Conservation (phyloP, 2,797 vertebrate species). For the Phoeniculus purpureus region DNA sequence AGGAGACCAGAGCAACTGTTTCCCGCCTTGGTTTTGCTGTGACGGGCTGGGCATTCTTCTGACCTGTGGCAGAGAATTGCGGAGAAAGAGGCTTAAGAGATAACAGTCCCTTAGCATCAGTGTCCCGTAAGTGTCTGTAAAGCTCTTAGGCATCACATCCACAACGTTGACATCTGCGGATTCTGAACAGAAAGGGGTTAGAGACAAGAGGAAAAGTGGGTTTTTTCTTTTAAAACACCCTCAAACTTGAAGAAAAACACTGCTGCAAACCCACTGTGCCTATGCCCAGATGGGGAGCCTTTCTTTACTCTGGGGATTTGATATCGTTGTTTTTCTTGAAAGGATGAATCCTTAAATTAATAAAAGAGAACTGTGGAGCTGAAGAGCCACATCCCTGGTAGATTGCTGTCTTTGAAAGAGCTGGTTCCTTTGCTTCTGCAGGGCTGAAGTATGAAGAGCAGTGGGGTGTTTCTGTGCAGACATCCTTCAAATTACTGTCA, state of each 20-base stretch:
- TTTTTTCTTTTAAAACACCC: neutral
- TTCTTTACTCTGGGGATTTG: neutral
- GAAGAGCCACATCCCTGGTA: neutral
- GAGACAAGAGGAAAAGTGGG: neutral
- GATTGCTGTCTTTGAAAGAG: neutral
- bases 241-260: neutral
- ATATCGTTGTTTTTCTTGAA: neutral
- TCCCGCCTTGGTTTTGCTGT: slow-evolving; percentile 54
- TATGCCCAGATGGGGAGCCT: neutral
- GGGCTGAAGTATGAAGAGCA: neutral
- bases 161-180: no score
- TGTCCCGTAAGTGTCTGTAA: slow-evolving; percentile 44
- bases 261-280: neutral
- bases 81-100: slow-evolving; percentile 73
- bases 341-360: neutral
- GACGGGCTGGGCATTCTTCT: slow-evolving; percentile 70
- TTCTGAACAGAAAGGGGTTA: neutral
- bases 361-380: neutral
- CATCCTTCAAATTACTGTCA: neutral
- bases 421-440: neutral
- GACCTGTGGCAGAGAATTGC: slow-evolving; percentile 71
- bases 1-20: slow-evolving; percentile 55
- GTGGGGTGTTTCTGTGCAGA: neutral
- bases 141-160: slow-evolving; percentile 37
- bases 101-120: slow-evolving; percentile 55